Percentiles rank a stretch among this genome's conserved stretches.
Conservation (phyloP, 2,888 invertebrate species). For the Yponomeuta malinellus region DNA sequence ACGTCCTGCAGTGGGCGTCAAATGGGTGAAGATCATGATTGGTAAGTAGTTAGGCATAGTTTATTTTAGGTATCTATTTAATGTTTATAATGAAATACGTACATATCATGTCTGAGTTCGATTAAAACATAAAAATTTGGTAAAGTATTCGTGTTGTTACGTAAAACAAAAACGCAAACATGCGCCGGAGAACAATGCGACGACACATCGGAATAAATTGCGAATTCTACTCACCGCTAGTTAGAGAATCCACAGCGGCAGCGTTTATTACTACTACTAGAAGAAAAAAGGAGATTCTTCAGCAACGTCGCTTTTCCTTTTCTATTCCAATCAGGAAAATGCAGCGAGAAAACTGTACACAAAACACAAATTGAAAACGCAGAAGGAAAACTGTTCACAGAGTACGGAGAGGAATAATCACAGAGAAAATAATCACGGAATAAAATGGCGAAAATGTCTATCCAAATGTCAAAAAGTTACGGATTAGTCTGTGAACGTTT, state of each 20-base stretch:
- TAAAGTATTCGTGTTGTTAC: neutral
- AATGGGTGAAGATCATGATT: no score
- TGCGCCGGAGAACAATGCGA: neutral
- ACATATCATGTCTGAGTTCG: no score
- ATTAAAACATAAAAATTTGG: no score
- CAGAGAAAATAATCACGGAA: no score
- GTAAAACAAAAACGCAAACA: neutral
- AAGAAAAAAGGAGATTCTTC: neutral
- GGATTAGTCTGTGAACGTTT: no score
- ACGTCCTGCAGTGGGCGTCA: no score
- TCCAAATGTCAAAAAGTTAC: no score
- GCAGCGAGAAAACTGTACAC: neutral
- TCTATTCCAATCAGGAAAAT: neutral
- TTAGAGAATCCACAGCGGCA: slow-evolving; percentile 14
- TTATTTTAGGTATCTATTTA: no score
- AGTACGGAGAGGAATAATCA: neutral
- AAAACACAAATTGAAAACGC: neutral
- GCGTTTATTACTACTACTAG: neutral
- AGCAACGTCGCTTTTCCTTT: neutral
- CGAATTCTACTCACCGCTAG: slow-evolving; percentile 10
- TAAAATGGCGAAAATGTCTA: no score
- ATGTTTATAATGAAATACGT: no score
- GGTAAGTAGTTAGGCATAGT: no score
- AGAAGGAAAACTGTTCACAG: slow-evolving; percentile 1
- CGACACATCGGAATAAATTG: neutral